Base-by-base conservation (phyloP, 2,113 vertebrate species). In the Cephalophus harveyi region DNA sequence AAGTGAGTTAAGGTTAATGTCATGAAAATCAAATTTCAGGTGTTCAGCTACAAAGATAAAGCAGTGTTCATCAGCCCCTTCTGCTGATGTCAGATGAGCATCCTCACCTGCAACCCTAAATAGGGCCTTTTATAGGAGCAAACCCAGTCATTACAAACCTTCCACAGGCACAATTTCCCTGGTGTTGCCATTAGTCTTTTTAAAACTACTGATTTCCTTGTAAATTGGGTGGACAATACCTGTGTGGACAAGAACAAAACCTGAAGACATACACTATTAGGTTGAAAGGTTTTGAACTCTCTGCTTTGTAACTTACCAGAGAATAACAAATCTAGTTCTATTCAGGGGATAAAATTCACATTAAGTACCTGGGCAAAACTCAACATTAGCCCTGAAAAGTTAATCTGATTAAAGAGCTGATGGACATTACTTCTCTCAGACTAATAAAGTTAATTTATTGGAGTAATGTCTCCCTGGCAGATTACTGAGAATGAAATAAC, bases 371-470 rank as follows among this genome's bases (percentile, higher is more conserved):
- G 90, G 86, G 94, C 74, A 81, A 95, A 97, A 93, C 81, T 33
- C 57, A 94, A 46, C 64, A 81, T 90, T 90, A 94, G 76, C 60
- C 67, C 33, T 82, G 91, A 96, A 92, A 95, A 89, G n/a, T 64
- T 94, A 91, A 97, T 94, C 54, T 92, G 90, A 97, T 97, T 96
- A 95, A 96, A 96, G 60, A 97, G 94, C 40, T 92, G 64, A 85
- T 71, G 67, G 91, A 85, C 93, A 94, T 96, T 97, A 81, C 52
- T 95, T 96, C 64, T 90, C 40, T 95, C 54, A 59, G 93, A 89
- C 48, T 85, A 95, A 97, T 92, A 81, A 87, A 89, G 95, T 94
- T 95, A 64, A 96, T 95, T 97, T 95, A 97, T 92, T 95, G 93
- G 90, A 57, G 28, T 97, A 94, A 87, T 78, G 81, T 95, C 86